phyloP scores from a whole-genome alignment of 1,140 invertebrate species.

The Spodoptera frugiperda region DNA sequence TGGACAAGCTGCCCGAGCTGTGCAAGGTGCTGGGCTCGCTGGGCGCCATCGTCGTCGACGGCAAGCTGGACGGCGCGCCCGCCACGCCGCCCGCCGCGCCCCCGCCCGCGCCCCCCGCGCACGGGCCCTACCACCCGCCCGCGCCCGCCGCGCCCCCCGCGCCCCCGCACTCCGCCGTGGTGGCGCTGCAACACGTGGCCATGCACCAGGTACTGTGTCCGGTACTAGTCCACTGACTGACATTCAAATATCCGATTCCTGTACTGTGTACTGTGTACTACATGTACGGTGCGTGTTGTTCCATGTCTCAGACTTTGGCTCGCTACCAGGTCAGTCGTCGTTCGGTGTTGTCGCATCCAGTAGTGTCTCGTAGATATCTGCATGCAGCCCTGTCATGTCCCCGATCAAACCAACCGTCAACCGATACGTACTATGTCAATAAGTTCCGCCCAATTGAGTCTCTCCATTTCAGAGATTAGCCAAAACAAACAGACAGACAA shows the following conservation, averaged over 20 bases:
- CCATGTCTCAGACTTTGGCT: slow-evolving; percentile 76
- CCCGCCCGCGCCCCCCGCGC: slow-evolving; percentile 60
- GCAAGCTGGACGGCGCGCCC: slow-evolving; percentile 88
- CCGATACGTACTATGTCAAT: too few species aligned
- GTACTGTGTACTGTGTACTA: too few species aligned
- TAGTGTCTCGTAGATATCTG: background rate
- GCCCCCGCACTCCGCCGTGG: slow-evolving; percentile 76
- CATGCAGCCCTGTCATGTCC: too few species aligned
- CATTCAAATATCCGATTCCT: too few species aligned
- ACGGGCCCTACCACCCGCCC: slow-evolving; percentile 64
- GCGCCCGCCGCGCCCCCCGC: slow-evolving; percentile 57
- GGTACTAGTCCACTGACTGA: too few species aligned
- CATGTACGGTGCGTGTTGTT: slow-evolving; percentile 49
- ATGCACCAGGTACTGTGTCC: slow-evolving; percentile 85
- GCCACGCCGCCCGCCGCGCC: slow-evolving; percentile 47
- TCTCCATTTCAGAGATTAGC: too few species aligned
- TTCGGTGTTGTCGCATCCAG: background rate
- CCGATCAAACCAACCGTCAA: too few species aligned
- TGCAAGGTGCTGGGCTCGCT: slow-evolving; percentile 88
- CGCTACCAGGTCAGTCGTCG: slow-evolving; percentile 72
- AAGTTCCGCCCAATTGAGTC: too few species aligned
- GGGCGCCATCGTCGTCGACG: slow-evolving; percentile 92
- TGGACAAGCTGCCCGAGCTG: slow-evolving; percentile 92
- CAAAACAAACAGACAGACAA: too few species aligned
- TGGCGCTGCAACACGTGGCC: slow-evolving; percentile 79